Conservation (phyloP, 2,888 invertebrate species). For the Melangyna quadrimaculata region DNA sequence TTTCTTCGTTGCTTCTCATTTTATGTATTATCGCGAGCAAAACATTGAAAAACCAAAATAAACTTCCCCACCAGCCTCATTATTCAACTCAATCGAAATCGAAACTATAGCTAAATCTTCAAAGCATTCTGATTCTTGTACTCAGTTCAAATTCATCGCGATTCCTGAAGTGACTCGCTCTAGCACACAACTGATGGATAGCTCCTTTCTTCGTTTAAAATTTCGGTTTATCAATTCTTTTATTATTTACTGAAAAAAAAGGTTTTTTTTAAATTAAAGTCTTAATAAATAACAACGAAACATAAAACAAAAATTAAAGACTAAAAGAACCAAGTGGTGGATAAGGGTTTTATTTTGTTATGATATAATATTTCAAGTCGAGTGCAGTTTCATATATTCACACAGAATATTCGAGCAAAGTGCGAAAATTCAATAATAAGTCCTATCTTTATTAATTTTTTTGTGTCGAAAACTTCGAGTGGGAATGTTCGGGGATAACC, state of each 20-base stretch:
- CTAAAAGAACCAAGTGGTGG: not conserved
- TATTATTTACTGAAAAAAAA: conserved; percentile 17
- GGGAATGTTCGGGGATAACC: conserved; percentile 41
- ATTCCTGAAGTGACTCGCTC: conserved; percentile 30
- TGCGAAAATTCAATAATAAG: conserved; percentile 35
- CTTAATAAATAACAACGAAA: conserved; percentile 19
- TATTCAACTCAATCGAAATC: not conserved
- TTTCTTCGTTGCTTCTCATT: conserved; percentile 19
- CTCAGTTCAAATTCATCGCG: conserved; percentile 67
- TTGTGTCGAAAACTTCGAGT: not conserved
- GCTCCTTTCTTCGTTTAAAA: conserved; percentile 37
- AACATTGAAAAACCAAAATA: conserved; percentile 54
- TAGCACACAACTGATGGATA: conserved; percentile 4
- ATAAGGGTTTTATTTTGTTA: conserved; percentile 14
- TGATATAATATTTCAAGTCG: conserved; percentile 22
- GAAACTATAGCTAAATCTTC: not conserved
- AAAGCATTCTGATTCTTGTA: conserved; percentile 50
- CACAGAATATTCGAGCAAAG: not conserved
- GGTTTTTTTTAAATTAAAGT: conserved; percentile 54
- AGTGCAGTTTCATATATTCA: conserved; percentile 50
- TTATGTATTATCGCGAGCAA: conserved; percentile 17
- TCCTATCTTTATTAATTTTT: conserved; percentile 17
- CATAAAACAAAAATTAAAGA: not conserved
- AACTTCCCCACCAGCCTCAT: conserved; percentile 29
- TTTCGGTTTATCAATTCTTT: conserved; percentile 43